Evolutionary conservation across 2,888 invertebrate genomes (phyloP).

Genomic region (Drosophila mettleri): DNA sequence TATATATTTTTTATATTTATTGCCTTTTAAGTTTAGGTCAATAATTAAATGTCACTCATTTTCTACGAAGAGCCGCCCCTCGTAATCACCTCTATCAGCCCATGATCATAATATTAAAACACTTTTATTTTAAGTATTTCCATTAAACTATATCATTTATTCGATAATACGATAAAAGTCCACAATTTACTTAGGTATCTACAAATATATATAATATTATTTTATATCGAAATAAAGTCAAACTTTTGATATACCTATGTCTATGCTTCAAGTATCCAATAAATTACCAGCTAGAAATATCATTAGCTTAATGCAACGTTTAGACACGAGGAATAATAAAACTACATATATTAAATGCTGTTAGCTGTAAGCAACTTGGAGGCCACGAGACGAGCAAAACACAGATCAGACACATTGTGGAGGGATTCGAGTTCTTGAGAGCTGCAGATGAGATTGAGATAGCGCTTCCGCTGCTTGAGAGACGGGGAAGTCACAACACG

Average conservation of each 20-base stretch:
- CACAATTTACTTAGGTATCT: constrained; percentile 58
- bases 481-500: constrained; percentile 6
- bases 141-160: constrained; percentile 70
- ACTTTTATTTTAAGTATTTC: constrained; percentile 7
- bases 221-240: constrained; percentile 63
- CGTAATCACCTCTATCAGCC: not conserved
- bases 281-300: constrained; percentile 39
- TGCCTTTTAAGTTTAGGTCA: too few species aligned
- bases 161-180: constrained; percentile 65
- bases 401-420: constrained; percentile 72
- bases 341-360: constrained; percentile 50
- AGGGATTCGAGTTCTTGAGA: constrained; percentile 74
- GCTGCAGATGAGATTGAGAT: constrained; percentile 69
- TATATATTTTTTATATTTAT: too few species aligned
- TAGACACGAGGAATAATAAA: constrained; percentile 24
- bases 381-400: constrained; percentile 65
- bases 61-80: too few species aligned
- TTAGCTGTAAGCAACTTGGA: constrained; percentile 66
- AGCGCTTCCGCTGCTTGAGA: constrained; percentile 3
- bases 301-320: constrained; percentile 35
- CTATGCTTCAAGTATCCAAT: constrained; percentile 49
- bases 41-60: too few species aligned
- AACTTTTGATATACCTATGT: constrained; percentile 62
- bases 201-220: constrained; percentile 11
- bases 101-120: constrained; percentile 1